Base-by-base conservation (phyloP, 2,888 invertebrate genomes). In the Drosophila tanythrix region DNA sequence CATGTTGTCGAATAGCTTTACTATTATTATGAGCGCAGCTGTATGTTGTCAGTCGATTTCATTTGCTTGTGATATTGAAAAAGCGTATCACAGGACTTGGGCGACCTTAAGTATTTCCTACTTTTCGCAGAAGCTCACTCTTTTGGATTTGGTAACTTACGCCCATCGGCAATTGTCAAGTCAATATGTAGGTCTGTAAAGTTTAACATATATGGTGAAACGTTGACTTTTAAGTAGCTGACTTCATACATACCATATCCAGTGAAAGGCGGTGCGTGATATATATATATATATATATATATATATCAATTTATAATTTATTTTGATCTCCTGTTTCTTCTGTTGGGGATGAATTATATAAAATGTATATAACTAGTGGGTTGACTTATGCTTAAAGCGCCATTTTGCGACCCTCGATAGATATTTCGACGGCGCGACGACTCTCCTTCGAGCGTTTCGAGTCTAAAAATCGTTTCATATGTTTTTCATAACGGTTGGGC, bases 361-460 rank as follows among this genome's bases (percentile, higher is more conserved):
- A 70, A 64, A 55, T 46, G 27, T 46, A 36, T 60, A 38, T 61
- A 60, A 58, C 57, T 76, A 58, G 57, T 53, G n/a, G 33, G 43
- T 48, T 43, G 25, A 50, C 18, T n/a, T 62, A 56, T 59, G 29
- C 64, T 94, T 95, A 98, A 75, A 99, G 95, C 83, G 98, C 96
- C 99, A 99, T 98, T 94, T 98, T 98, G 90, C 98, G 95, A 31
- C 99, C 99, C 94, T 99, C 99, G 83, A 99, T 98, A 72, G 99
- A 99, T 92, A 99, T 99, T 86, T 96, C 96, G 61, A 99, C 98
- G 70, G 99, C 99, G 89, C 98, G 94, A 76, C 96, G 95, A 18
- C 96, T 94, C 90, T 97, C 96, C 91, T 96, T 96, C 89, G 96
- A 92, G 40, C 97, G 95, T 93, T 98, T 98, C 78, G 95, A 95